Evolutionary conservation across 2,797 vertebrate genomes (phyloP).

Genomic region (Dicrostonyx torquatus): DNA sequence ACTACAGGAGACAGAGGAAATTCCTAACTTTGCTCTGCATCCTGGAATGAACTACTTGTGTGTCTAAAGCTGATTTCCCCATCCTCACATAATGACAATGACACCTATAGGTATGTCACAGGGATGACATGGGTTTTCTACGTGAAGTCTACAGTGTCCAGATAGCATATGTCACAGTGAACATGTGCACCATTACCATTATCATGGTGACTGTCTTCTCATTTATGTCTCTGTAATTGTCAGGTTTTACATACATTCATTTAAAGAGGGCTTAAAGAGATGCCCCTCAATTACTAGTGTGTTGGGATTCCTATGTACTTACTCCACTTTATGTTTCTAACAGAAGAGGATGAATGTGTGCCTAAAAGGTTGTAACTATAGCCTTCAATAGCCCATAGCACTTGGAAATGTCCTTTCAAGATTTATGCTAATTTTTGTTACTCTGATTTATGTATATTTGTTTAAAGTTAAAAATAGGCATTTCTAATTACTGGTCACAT

Average conservation of each 20-base stretch:
- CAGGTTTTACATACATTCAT: neutral
- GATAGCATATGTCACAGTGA: neutral
- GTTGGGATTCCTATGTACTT: neutral
- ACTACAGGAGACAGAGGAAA: neutral
- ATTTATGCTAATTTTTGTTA: slow-evolving; percentile 35
- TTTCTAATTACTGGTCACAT: slow-evolving; percentile 18
- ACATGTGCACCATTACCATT: neutral
- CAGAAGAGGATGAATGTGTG: neutral
- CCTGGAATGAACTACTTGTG: neutral
- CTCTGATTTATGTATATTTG: slow-evolving; percentile 21
- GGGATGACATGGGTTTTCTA: neutral
- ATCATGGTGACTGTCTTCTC: neutral
- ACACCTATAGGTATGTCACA: neutral
- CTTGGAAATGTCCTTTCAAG: slow-evolving; percentile 42
- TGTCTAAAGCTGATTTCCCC: neutral
- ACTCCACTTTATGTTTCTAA: neutral
- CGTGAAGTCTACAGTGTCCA: neutral
- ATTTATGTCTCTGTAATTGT: neutral
- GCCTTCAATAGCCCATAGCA: neutral
- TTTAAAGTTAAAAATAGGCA: slow-evolving; percentile 44
- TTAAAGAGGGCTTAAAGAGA: neutral
- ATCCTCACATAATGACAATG: neutral
- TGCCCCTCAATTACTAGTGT: neutral
- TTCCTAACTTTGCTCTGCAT: neutral
- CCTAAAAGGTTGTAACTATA: neutral